Evolutionary conservation across 1,140 invertebrate species (phyloP), one percentile per base, ranked within the genome.

Genomic region (Monomorium pharaonis): DNA sequence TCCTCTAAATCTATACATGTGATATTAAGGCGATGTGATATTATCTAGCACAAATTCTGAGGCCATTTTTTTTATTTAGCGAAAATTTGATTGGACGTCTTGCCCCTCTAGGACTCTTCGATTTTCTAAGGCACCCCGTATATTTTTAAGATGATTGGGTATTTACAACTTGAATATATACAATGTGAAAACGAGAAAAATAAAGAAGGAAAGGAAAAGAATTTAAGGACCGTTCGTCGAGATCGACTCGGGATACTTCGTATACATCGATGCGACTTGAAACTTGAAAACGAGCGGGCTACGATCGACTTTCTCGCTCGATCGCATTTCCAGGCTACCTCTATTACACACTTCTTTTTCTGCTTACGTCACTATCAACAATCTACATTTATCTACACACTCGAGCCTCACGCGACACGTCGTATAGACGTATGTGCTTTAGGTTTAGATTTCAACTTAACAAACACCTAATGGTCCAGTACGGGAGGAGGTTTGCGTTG

Each of bases 381-480:
- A 89, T 89, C 84, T 89, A 89, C 85, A 89, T 69, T 88, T 90
- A 90, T 90, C 86, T 90, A 88, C 49, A 90, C 63, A 88, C 63
- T 89, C 88, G 88, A 90, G 76, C 62, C 58, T 81, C 86, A 51
- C 67, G 88, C 58, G 88, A 75, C 62, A 54, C 47, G n/a, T 44
- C 49, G 63, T 21, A 65, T 65, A 81, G 86, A 89, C 72, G 88
- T 24, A 30, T 33, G 70, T 63, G 24, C 27, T 65, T 89, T 70
- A 76, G 76, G 80, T 89, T 89, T 78, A 89, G 75, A 81, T 90
- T 86, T 86, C 84, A 92, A 90, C 88, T 91, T 87, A 92, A 92
- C 89, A 92, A 89, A 92, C 86, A 85, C 84, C 84, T 92, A 90
- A 91, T 92, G 91, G 89, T 91, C 89, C 90, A 89, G 81, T 90